Evolutionary conservation across 2,888 invertebrate species (phyloP).

Genomic region (Tetragonula carbonaria): DNA sequence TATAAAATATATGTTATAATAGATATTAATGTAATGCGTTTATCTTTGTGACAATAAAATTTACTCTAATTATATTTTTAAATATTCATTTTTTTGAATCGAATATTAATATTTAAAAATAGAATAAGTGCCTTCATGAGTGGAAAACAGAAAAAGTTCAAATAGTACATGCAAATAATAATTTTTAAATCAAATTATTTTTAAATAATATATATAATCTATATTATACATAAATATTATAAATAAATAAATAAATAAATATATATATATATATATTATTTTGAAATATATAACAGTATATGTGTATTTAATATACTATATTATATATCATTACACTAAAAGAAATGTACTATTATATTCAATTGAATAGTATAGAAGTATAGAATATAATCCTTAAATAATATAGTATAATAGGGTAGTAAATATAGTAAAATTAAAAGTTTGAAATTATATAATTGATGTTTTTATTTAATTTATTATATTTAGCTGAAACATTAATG

Average conservation of each 20-base stretch:
- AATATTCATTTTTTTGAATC: too few relatives aligned
- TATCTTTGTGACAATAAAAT: conserved; percentile 34
- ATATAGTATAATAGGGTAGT: conserved; percentile 11
- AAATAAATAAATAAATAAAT: too few relatives aligned
- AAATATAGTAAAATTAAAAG: background rate
- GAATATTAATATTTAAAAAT: background rate
- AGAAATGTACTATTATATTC: too few relatives aligned
- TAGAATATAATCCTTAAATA: conserved; percentile 30
- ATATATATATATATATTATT: background rate
- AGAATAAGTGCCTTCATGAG: conserved; percentile 42
- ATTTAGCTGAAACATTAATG: conserved; percentile 3
- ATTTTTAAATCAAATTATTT: background rate
- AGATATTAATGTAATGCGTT: background rate
- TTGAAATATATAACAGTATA: conserved; percentile 9
- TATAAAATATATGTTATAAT: background rate
- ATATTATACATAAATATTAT: too few relatives aligned
- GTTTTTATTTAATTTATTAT: conserved; percentile 29
- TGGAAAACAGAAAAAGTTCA: background rate
- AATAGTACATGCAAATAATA: background rate
- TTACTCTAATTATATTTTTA: conserved; percentile 2
- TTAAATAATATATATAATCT: background rate
- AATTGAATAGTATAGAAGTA: background rate
- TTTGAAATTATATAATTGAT: background rate
- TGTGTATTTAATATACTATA: conserved; percentile 4
- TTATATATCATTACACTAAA: too few relatives aligned